Percentiles rank a stretch among this genome's conserved stretches.
These are phyloP conservation scores for Centruroides sculpturatus DNA, from an alignment of 1,140 invertebrate genomes.

Conservation along the genomic window DNA sequence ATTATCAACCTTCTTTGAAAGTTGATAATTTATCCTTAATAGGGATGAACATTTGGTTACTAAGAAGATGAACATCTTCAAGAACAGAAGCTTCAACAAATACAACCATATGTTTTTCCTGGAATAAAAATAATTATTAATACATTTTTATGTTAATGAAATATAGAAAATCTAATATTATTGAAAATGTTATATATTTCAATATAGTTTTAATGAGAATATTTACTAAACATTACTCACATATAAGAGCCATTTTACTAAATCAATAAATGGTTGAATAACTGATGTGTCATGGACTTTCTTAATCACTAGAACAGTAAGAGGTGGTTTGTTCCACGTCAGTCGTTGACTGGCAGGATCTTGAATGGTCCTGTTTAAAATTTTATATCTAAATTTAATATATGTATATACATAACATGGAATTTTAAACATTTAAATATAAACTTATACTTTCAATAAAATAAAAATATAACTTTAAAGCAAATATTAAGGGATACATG, in stretches of 20 bases:
- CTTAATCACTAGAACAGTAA: constrained; percentile 88
- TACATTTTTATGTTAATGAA: neutral
- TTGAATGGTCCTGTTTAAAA: constrained; percentile 73
- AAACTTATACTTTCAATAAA: too few relatives aligned
- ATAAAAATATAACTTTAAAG: too few relatives aligned
- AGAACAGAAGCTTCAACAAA: constrained; percentile 80
- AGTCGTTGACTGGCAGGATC: constrained; percentile 89
- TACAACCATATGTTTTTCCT: constrained; percentile 89
- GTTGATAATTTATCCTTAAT: constrained; percentile 74
- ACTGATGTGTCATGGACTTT: constrained; percentile 84
- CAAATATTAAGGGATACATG: too few relatives aligned
- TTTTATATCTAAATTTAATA: neutral
- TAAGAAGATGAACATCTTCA: constrained; percentile 57
- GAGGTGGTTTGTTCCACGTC: constrained; percentile 90
- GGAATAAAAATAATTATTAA: constrained; percentile 17
- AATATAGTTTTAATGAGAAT: neutral
- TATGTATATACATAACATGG: too few relatives aligned
- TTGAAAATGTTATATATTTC: neutral
- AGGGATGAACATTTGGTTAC: constrained; percentile 48
- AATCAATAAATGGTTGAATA: constrained; percentile 73
- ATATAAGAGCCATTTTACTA: constrained; percentile 85
- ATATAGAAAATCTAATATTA: neutral
- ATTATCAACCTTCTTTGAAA: constrained; percentile 56
- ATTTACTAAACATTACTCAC: constrained; percentile 36
- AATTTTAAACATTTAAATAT: too few relatives aligned